phyloP scores from a whole-genome alignment of 1,140 invertebrate genomes.

The Drosophila ironensis region DNA sequence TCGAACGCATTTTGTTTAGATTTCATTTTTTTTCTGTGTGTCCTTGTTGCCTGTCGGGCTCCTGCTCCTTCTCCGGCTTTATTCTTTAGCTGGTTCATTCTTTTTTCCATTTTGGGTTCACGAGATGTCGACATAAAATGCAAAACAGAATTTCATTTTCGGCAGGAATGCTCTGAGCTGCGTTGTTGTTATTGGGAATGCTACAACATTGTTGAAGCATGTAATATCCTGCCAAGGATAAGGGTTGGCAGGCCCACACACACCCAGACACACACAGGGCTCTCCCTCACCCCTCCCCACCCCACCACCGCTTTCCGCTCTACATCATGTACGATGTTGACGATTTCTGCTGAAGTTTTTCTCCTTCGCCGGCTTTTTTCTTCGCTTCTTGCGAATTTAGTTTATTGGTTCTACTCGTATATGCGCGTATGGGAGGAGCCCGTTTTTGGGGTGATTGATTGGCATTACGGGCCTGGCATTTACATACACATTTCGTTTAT shows the following conservation, averaged over 20 bases:
- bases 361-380: slow-evolving; percentile 8
- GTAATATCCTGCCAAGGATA: slow-evolving; percentile 80
- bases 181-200: slow-evolving; percentile 74
- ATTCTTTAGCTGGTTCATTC: slow-evolving; percentile 35
- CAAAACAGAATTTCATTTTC: slow-evolving; percentile 81
- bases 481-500: slow-evolving; percentile 81
- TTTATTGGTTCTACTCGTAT: slow-evolving; percentile 71
- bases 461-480: slow-evolving; percentile 70
- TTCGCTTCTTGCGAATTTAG: slow-evolving; percentile 72
- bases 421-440: slow-evolving; percentile 30
- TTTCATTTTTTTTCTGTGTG: slow-evolving; percentile 59
- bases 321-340: slow-evolving; percentile 65
- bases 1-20: slow-evolving; percentile 81
- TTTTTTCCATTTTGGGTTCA: slow-evolving; percentile 71
- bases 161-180: slow-evolving; percentile 68
- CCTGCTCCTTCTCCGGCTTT: slow-evolving; percentile 39
- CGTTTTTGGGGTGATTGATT: slow-evolving; percentile 76
- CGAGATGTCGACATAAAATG: slow-evolving; percentile 79
- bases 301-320: slow-evolving; percentile 13
- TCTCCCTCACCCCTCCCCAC: slow-evolving; percentile 19
- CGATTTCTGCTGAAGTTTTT: slow-evolving; percentile 71
- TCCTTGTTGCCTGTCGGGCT: slow-evolving; percentile 42
- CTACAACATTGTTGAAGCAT: slow-evolving; percentile 80
- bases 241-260: slow-evolving; percentile 64
- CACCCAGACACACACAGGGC: slow-evolving; percentile 13